Evolutionary conservation across 2,888 invertebrate genomes (phyloP), one percentile per base, ranked within the genome.

Genomic region (Campopleginae sp.): DNA sequence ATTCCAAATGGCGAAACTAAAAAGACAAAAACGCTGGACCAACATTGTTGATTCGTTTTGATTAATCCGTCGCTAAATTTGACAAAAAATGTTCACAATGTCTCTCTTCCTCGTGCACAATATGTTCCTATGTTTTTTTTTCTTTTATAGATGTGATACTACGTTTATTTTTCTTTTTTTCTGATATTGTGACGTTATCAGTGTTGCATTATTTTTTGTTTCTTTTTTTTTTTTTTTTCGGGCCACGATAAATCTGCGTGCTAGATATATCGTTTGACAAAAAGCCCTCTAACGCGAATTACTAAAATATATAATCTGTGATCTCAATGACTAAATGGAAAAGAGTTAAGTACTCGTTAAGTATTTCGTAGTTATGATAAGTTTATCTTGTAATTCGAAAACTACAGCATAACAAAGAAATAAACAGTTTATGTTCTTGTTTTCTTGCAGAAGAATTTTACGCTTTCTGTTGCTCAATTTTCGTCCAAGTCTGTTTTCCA

Each of bases 51-150:
- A 48, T 76, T 51, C 51, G 12, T 17, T 51, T 65, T 65, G 14
- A 10, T 63, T 48, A 27, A 33, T 12, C 8, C 10, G 31, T 23
- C 8, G 31, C 19, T 23, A 65, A 51, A 70, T 19, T 58, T 48
- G 65, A 51, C 51, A 48, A 65, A 58, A 61, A 70, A 54, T 3
- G 51, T 63, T 54, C 48, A 70, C 14, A 5, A 27, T 68, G 68
- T 82, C 79, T 80, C 80, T 82, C 75, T 82, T 76, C 77, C 80
- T 82, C 75, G 68, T 86, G 82, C 85, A 77, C 82, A 83, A 83
- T 85, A 72, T 44, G 85, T 86, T 86, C 80, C 80, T 80, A 83
- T 48, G 58, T 58, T 58, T 72, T 12, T 70, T 72, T 42, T 38
- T 54, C 17, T 54, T 38, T 31, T 33, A 42, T 80, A 77, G 85